Evolutionary conservation across 2,797 vertebrate genomes (phyloP).

Genomic region (Danio jaintianensis): DNA sequence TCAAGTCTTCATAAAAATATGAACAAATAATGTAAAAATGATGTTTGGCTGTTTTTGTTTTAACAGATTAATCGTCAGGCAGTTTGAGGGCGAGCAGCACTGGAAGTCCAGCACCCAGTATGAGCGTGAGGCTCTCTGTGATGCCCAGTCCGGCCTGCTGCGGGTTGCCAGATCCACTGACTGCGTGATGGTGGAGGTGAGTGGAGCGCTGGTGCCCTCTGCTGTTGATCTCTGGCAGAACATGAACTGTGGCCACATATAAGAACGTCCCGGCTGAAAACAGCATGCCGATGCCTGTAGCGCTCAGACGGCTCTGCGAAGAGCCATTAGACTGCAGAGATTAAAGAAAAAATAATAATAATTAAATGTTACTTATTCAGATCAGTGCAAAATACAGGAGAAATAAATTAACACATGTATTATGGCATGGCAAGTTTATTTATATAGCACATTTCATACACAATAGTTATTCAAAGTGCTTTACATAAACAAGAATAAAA

Average conservation of each 20-base stretch:
- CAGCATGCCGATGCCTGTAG: conserved; percentile 78
- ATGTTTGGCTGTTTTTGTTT: background rate
- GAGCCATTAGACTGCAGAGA: conserved; percentile 70
- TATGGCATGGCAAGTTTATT: no score
- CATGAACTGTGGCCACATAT: conserved; percentile 77
- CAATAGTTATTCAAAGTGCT: no score
- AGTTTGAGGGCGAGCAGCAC: conserved; percentile 75
- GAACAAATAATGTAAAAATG: background rate
- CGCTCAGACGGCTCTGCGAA: conserved; percentile 68
- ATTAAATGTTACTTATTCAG: no score
- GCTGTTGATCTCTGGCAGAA: conserved; percentile 78
- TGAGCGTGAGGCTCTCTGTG: conserved; percentile 76
- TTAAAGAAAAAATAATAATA: background rate
- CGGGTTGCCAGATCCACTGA: conserved; percentile 33
- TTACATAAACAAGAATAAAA: no score
- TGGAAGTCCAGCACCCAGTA: conserved; percentile 75
- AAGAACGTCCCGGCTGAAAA: conserved; percentile 82
- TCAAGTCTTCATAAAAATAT: background rate
- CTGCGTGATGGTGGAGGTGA: conserved; percentile 58
- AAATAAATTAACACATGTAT: no score
- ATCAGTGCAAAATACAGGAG: no score
- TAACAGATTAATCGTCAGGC: conserved; percentile 66
- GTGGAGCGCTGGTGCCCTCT: conserved; percentile 56
- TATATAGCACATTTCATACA: no score
- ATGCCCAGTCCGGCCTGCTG: conserved; percentile 68